phyloP scores from a whole-genome alignment of 2,888 invertebrate species.

The Cantharis lateralis region DNA sequence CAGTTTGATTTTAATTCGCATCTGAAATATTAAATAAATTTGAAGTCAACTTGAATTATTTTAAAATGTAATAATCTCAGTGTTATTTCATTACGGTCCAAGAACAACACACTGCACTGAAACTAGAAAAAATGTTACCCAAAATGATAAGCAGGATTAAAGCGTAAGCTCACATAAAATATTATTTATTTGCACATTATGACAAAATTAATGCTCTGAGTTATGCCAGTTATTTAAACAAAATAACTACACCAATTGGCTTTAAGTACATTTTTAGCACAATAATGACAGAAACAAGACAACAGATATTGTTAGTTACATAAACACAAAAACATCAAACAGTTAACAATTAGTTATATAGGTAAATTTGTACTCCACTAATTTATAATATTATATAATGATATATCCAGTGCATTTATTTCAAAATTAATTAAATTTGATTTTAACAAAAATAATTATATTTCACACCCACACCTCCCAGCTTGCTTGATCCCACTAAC shows the following conservation, averaged over 20 bases:
- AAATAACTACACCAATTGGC: not conserved
- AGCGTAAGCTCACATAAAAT: not conserved
- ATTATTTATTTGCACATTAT: not conserved
- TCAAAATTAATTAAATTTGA: too few species aligned
- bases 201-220: slow-evolving; percentile 6
- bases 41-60: not conserved
- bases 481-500: too few species aligned
- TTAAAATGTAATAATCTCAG: not conserved
- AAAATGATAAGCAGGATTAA: not conserved
- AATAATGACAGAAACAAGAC: slow-evolving; percentile 52
- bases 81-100: not conserved
- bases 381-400: too few species aligned
- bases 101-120: not conserved
- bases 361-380: not conserved
- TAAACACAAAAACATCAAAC: slow-evolving; percentile 17
- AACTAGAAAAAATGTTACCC: not conserved
- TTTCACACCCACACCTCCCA: too few species aligned
- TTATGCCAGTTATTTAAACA: not conserved
- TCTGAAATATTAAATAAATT: slow-evolving; percentile 48
- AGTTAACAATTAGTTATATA: not conserved
- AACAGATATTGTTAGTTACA: slow-evolving; percentile 37
- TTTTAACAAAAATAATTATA: too few species aligned
- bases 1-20: slow-evolving; percentile 51
- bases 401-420: too few species aligned
- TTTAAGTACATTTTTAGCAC: slow-evolving; percentile 33